A percentile compares a stretch with the other conserved stretches of the same genome.
phyloP scores from a whole-genome alignment of 2,797 vertebrate genomes.

The Austrolebias charrua region DNA sequence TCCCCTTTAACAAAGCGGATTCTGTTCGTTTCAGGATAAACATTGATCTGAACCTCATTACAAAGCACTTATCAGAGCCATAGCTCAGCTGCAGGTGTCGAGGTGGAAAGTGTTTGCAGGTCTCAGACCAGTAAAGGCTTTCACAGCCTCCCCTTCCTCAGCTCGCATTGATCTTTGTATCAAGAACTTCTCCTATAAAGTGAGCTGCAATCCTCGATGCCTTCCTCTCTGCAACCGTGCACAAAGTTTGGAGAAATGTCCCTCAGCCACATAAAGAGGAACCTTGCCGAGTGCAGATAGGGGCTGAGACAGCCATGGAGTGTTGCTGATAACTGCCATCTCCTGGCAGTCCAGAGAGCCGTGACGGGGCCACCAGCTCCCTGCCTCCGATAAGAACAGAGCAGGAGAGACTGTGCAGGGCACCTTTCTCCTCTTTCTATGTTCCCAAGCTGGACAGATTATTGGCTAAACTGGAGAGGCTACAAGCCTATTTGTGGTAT shows the following conservation, averaged over 20 bases:
- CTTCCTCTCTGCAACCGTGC: conserved; percentile 24
- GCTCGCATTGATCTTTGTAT: conserved; percentile 46
- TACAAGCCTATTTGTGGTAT: conserved; percentile 2
- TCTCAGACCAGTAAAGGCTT: conserved; percentile 20
- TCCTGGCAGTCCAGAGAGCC: conserved; percentile 65
- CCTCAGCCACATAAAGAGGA: conserved; percentile 56
- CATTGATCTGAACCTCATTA: conserved; percentile 1
- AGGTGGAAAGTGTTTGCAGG: conserved; percentile 20
- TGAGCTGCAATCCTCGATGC: conserved; percentile 38
- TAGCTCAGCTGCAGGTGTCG: conserved; percentile 14
- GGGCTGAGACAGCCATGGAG: conserved; percentile 56
- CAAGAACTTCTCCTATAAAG: conserved; percentile 35
- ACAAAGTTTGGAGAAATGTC: conserved; percentile 43
- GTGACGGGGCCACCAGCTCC: conserved; percentile 57
- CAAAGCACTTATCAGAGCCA: background rate
- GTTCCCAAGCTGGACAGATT: conserved; percentile 43
- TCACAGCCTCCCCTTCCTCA: conserved; percentile 7
- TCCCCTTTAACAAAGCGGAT: background rate
- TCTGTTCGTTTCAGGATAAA: background rate
- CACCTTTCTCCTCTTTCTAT: conserved; percentile 40
- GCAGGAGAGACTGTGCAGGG: conserved; percentile 25
- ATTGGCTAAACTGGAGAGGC: conserved; percentile 26
- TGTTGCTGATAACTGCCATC: conserved; percentile 69
- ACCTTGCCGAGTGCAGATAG: conserved; percentile 67
- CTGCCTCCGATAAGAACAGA: conserved; percentile 60